phyloP scores from a whole-genome alignment of 2,113 vertebrate species.

The Tragelaphus strepsiceros region DNA sequence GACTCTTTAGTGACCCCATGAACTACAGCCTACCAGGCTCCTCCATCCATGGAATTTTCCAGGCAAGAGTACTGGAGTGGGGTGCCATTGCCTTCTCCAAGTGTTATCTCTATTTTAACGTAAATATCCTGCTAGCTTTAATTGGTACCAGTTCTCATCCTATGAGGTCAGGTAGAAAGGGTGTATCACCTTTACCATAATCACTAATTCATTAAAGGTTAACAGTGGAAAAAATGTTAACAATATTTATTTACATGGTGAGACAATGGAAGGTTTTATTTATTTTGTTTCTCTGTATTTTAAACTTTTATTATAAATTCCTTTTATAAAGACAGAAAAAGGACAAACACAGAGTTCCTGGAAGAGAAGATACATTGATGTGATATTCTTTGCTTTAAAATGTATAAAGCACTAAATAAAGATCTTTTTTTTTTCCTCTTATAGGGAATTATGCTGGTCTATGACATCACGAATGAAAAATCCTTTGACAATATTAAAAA shows the following conservation, averaged over 20 bases:
- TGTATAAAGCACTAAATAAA: constrained; percentile 24
- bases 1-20: no score
- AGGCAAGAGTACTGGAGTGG: no score
- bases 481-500: constrained; percentile 99
- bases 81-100: no score
- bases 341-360: neutral
- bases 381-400: neutral
- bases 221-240: constrained; percentile 51
- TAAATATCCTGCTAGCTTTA: neutral
- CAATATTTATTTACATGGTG: neutral
- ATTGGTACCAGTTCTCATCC: neutral
- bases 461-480: constrained; percentile 98
- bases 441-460: constrained; percentile 98
- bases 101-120: neutral
- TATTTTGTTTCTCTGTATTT: constrained; percentile 27
- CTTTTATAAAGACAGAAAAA: constrained; percentile 7
- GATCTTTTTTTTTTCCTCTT: constrained; percentile 38
- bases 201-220: constrained; percentile 44
- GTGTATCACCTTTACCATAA: constrained; percentile 1
- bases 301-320: neutral
- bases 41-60: no score
- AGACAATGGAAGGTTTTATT: neutral
- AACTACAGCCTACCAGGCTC: no score
- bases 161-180: neutral
- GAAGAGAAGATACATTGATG: neutral